Percentiles rank a stretch among this genome's conserved stretches.
phyloP scores from a whole-genome alignment of 2,113 vertebrate genomes.

The Microtus richardsoni region DNA sequence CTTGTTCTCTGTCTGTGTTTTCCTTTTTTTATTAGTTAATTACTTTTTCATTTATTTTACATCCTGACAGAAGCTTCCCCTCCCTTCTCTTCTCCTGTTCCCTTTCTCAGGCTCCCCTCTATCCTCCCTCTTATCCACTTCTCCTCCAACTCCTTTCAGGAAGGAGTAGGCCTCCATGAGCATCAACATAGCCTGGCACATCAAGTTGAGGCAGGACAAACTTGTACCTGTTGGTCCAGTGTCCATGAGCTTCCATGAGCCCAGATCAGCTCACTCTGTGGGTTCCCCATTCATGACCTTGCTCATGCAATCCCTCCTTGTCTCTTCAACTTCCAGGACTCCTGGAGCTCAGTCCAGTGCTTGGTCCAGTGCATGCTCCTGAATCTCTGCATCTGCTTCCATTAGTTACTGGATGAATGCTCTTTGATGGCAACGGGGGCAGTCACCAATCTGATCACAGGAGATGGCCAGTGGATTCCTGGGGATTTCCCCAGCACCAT shows the following conservation, averaged over 20 bases:
- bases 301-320: background rate
- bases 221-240: background rate
- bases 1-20: background rate
- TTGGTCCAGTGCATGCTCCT: background rate
- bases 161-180: background rate
- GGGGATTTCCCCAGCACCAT: background rate
- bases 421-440: background rate
- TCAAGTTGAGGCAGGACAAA: background rate
- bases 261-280: background rate
- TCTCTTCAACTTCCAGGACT: background rate
- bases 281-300: background rate
- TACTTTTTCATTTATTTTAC: background rate
- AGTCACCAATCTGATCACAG: background rate
- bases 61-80: background rate
- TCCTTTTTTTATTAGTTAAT: background rate
- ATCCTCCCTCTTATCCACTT: background rate
- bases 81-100: background rate
- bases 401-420: background rate
- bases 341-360: background rate
- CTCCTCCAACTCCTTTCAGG: background rate
- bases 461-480: background rate
- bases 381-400: background rate
- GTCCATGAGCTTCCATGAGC: background rate
- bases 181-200: background rate
- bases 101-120: background rate